Base-by-base conservation (phyloP, 2,113 vertebrate species). In the Anoura caudifer region DNA sequence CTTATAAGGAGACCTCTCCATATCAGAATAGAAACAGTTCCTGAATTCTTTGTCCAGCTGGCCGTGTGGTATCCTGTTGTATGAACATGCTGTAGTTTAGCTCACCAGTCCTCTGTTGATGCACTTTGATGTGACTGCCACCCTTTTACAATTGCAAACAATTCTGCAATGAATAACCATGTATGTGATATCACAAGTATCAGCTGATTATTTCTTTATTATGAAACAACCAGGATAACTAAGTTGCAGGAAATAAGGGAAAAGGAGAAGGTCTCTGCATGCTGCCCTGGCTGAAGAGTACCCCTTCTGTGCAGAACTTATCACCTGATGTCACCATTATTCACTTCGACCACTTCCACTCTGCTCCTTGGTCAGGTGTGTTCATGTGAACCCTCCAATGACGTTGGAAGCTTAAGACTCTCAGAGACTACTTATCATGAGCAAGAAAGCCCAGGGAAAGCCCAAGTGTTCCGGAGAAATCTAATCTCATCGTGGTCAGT, bases 171-270 rank as follows among this genome's bases (percentile, higher is more conserved):
- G 82, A 79, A 75, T 84, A 75, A 80, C n/a, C 38, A 15, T 12
- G 19, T 70, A 33, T 50, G 28, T 56, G 41, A 52, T 28, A 38
- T 50, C 72, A 65, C 65, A 82, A 28, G 15, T 76, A 65, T 61
- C 41, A 33, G 4, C n/a, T 87, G 67, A 26, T 82, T 50, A 16
- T 45, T 90, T 70, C 75, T 75, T 56, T 70, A 52, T 72, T 26
- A 41, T 41, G 73, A 95, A 61, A 76, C 38, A 33, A 63, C 17
- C 28, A 43, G 70, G 76, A 81, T 80, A 72, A 82, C 56, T 72
- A n/a, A 41, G 56, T 22, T 59, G 61, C 31, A 33, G 33, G 70
- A 81, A 75, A 79, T 47, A 47, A 81, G 36, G 2, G 17, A 41
- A n/a, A 3, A 36, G 38, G 26, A 72, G 50, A 54, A 54, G 56